Base-by-base conservation (phyloP, 2,797 vertebrate genomes). In the Crenuchus spilurus region DNA sequence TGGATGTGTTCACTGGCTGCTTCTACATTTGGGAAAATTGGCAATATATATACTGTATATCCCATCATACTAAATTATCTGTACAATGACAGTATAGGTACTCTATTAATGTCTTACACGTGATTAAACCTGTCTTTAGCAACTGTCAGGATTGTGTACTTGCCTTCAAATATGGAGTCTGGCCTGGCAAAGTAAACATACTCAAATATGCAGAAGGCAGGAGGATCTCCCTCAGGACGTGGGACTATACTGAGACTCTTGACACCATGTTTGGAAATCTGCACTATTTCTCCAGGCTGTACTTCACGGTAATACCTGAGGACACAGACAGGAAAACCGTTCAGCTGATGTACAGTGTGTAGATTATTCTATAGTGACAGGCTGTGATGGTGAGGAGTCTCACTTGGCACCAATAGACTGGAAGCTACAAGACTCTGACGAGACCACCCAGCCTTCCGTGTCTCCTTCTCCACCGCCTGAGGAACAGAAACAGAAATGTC, bases 151-250 rank as follows among this genome's bases (percentile, higher is more conserved):
- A 31, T n/a, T 2, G 16, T 58, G 22, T 46, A 62, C 74, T 84
- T 89, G 90, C 95, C 92, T 94, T 99, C 97, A 90, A 99, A 99
- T 76, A 99, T 96, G 57, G 97, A 98, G 87, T 99, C 97, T 58
- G 98, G 97, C 84, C 98, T 94, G 84, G 97, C 96, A 88, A 99
- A 99, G 89, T 99, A 99, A 84, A 99, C 98, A 22, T 99, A 99
- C 90, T 99, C 98, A 89, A 99, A 99, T 83, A 99, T 99, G 86
- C 98, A 99, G 90, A 99, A 99, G 1, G 98, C 97, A 26, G 96
- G 90, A 0, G 89, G 90, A 77, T 97, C 95, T 86, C 93, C 94
- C 80, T 94, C 92, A 26, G 93, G 91, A 13, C 96, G 94, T 60
- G 92, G 90, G 58, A 99, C 92, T 31, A 94, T 66, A 52, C 92